Evolutionary conservation across 2,113 vertebrate genomes (phyloP), one percentile per base, ranked within the genome.

Genomic region (Cochlearius cochlearius): DNA sequence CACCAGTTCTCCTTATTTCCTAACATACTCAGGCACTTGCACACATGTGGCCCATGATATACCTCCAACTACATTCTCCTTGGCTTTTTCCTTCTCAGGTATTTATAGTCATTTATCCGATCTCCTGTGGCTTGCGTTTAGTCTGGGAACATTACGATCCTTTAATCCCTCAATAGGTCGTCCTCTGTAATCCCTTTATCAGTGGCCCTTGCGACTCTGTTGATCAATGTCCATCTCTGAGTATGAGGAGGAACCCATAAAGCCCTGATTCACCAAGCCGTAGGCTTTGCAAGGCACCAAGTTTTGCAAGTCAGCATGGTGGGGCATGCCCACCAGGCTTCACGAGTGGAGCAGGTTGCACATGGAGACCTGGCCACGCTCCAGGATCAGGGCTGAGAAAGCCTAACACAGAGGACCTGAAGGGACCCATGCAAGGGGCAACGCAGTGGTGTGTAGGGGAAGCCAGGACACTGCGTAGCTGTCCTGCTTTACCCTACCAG

Each of bases 121-220:
- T 90, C 60, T 90, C 52, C 74, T 55, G 6, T 25, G n/a, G 52
- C 13, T 78, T 71, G 20, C 2, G 1, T 83, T 86, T 43, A n/a
- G n/a, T 13, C 56, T 23, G n/a, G 47, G 52, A 85, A 77, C 36
- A 47, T 50, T 49, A 92, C 59, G 4, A 38, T 81, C 66, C 77
- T 93, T 67, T 88, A 90, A 90, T 90, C 47, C 71, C 41, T 90
- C 69, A 49, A 5, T 22, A 86, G 77, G 11, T 86, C 1, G 0
- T 36, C 30, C 68, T 67, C 71, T 49, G 52, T 88, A 90, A 88
- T 75, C 64, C 34, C 45, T 82, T 91, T 93, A 52, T 68, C 86
- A 73, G 71, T 5, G 9, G 39, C 71, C 36, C 41, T 74, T 50
- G 41, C 0, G 1, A 56, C 30, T 43, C 30, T 17, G 11, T 19